Conservation (phyloP, 2,888 invertebrate genomes). For the Plagodis dolabraria region DNA sequence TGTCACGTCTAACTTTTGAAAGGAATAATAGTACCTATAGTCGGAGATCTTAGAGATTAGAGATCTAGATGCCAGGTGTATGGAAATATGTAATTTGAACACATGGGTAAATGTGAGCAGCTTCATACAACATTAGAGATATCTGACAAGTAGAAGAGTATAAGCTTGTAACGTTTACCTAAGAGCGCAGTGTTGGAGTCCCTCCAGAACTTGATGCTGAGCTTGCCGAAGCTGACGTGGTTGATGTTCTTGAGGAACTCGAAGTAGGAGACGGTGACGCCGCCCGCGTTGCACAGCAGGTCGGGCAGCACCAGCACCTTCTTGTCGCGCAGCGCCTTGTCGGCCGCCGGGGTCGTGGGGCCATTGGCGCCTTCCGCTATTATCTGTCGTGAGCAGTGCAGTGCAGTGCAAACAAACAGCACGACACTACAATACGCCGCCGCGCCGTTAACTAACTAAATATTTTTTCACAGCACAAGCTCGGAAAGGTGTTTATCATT, state of each 20-base stretch:
- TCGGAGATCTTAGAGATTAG: no score
- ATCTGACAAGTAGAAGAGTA: neutral
- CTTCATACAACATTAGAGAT: no score
- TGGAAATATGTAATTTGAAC: no score
- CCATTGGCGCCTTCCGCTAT: conserved; percentile 96
- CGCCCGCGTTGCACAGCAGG: conserved; percentile 90
- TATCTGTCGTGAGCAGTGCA: conserved; percentile 87
- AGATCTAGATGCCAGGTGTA: no score
- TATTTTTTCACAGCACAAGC: no score
- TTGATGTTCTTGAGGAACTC: conserved; percentile 96
- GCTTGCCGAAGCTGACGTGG: conserved; percentile 94
- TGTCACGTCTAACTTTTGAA: no score
- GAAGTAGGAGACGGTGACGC: conserved; percentile 96
- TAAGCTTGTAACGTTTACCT: conserved; percentile 67
- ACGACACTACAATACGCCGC: no score
- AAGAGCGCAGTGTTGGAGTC: conserved; percentile 93
- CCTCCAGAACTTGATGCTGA: conserved; percentile 94
- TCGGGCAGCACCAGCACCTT: conserved; percentile 93
- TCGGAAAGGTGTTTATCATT: no score
- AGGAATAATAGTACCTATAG: no score
- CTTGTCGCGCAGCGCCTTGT: conserved; percentile 88
- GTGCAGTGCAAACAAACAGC: neutral
- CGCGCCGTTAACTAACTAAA: no score
- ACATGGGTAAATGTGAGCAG: no score
- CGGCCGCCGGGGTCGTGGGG: conserved; percentile 94